These are phyloP conservation scores for Cepaea hortensis DNA, from an alignment of 2,888 invertebrate species.

Conservation along the genomic window DNA sequence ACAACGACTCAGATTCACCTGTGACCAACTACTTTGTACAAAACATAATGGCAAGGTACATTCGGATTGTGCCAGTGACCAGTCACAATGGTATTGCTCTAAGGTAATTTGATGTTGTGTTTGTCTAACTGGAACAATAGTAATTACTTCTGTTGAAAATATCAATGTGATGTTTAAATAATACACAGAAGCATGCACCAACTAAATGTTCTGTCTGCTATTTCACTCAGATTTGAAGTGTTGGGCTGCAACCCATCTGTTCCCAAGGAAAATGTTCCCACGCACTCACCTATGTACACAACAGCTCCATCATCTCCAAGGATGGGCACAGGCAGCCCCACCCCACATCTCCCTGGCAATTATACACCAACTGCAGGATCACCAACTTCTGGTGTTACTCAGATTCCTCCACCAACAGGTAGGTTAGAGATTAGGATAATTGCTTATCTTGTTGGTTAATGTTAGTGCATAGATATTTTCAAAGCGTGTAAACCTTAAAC, in stretches of 20 bases:
- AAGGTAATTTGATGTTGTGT: constrained; percentile 29
- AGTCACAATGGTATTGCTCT: constrained; percentile 45
- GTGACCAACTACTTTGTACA: constrained; percentile 42
- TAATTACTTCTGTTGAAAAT: background rate
- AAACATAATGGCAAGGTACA: constrained; percentile 46
- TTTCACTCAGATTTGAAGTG: constrained; percentile 46
- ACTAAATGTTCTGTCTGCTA: background rate
- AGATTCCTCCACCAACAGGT: constrained; percentile 31
- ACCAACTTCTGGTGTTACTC: background rate
- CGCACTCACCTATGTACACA: constrained; percentile 28
- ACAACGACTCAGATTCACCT: constrained; percentile 41
- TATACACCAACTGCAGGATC: constrained; percentile 16
- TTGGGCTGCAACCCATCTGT: constrained; percentile 47
- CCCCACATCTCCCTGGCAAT: background rate
- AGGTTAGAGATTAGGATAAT: too few species aligned
- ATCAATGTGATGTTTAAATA: background rate
- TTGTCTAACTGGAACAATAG: background rate
- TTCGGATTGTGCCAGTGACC: constrained; percentile 48
- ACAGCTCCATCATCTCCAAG: constrained; percentile 11
- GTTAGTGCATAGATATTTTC: too few species aligned
- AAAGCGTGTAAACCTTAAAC: too few species aligned
- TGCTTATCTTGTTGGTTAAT: too few species aligned
- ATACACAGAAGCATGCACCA: background rate
- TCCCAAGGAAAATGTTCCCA: background rate
- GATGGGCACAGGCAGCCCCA: background rate